A percentile compares a stretch with the other conserved stretches of the same genome.
Evolutionary conservation across 2,888 invertebrate genomes (phyloP).

Genomic region (Atherix ibis): DNA sequence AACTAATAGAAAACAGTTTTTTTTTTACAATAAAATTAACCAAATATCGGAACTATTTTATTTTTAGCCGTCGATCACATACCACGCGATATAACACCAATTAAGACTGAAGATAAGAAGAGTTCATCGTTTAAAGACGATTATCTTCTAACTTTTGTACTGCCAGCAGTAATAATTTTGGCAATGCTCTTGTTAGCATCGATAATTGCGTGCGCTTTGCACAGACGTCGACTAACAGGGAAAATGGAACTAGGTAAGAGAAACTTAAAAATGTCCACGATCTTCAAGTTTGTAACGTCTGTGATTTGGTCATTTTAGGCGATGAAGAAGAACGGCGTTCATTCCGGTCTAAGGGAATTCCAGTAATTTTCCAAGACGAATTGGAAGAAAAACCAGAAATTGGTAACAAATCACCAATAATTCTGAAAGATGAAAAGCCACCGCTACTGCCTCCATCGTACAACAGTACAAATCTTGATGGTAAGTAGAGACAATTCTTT

Average conservation of each 20-base stretch:
- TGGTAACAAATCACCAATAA: conserved; percentile 81
- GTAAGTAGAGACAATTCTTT: too few species aligned
- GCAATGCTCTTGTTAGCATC: conserved; percentile 77
- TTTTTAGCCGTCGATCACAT: conserved; percentile 16
- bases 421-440: conserved; percentile 88
- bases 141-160: conserved; percentile 66
- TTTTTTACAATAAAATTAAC: background rate
- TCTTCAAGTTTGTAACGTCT: too few species aligned
- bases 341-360: conserved; percentile 72
- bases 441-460: conserved; percentile 65
- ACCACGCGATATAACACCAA: conserved; percentile 21
- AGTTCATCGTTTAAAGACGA: conserved; percentile 39
- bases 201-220: conserved; percentile 74
- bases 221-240: conserved; percentile 67
- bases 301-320: conserved; percentile 34
- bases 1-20: background rate
- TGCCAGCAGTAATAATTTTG: conserved; percentile 77
- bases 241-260: conserved; percentile 55
- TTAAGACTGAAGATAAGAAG: conserved; percentile 23
- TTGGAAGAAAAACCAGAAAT: conserved; percentile 83
- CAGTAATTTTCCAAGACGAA: conserved; percentile 95
- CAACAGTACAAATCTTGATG: conserved; percentile 31
- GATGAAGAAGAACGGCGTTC: conserved; percentile 70
- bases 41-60: conserved; percentile 1
- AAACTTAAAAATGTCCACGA: too few species aligned